Base-by-base conservation (phyloP, 2,888 invertebrate species). In the Abscondita cerata region DNA sequence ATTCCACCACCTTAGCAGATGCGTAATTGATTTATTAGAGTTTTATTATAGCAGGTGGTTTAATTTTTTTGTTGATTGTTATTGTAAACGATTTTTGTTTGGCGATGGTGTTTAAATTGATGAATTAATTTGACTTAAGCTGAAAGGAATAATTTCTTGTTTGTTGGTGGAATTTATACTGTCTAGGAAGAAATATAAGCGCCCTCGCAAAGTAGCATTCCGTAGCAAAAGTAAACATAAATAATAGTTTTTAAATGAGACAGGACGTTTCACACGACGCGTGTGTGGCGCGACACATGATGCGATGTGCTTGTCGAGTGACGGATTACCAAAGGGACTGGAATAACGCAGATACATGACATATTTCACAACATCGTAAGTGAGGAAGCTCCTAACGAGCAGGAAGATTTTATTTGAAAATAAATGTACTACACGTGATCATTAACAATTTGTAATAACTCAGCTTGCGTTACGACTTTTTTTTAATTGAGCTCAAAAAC, bases 171-270 rank as follows among this genome's bases (percentile, higher is more conserved):
- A 58, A 58, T 58, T 58, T 58, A 44, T 25, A 4, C 25, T 6
- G 25, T 6, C 25, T 25, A 51, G 18, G n/a, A 12, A n/a, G 40
- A 50, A 48, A 51, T 19, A 55, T 57, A 63, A 61, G 67, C 67
- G 59, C 62, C 65, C 54, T 66, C 61, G 66, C 64, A 65, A 68
- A 67, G 69, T 68, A 67, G 65, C 70, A 70, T 71, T 70, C 70
- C 70, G 53, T 54, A 66, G 52, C 61, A 63, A 59, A 65, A 61
- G 75, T 72, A 75, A 78, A 79, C 80, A 81, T 81, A 81, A 81
- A 80, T 82, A 81, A 82, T 82, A 81, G 81, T 81, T 82, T 81
- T 82, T 82, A 82, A 82, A 82, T 82, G 81, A 81, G 81, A 81
- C 81, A 80, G 81, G 81, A 81, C 80, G 80, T 80, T 80, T 80